Evolutionary conservation across 2,888 invertebrate species (phyloP).

Genomic region (Apotomis capreana): DNA sequence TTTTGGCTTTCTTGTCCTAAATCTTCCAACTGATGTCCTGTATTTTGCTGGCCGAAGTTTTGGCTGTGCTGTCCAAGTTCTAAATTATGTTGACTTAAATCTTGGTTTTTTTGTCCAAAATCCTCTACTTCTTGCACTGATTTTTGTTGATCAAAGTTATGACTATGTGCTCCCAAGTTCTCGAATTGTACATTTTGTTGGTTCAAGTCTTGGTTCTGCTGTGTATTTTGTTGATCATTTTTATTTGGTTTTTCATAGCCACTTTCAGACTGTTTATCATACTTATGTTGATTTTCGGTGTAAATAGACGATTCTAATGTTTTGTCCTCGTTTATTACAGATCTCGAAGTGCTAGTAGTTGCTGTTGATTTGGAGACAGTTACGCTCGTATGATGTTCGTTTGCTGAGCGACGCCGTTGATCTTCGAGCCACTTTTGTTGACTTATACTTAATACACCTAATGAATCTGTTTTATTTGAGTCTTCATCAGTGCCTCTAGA

Average conservation of each 20-base stretch:
- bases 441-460: conserved; percentile 41
- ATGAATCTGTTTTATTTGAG: conserved; percentile 2
- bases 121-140: not conserved
- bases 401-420: conserved; percentile 39
- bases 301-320: not conserved
- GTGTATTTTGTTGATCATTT: not conserved
- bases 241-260: not conserved
- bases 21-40: not conserved
- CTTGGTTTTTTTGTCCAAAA: not conserved
- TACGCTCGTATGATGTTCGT: conserved; percentile 3
- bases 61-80: conserved; percentile 10
- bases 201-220: conserved; percentile 16
- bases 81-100: not conserved
- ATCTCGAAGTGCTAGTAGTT: not conserved
- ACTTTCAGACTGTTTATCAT: not conserved
- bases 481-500: conserved; percentile 42
- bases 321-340: not conserved
- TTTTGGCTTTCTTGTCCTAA: not conserved
- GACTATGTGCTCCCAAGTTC: not conserved
- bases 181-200: conserved; percentile 7
- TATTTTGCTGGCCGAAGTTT: conserved; percentile 11
- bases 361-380: conserved; percentile 6
- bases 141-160: not conserved
- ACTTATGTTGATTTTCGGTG: not conserved
- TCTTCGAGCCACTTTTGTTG: conserved; percentile 42